Conservation (phyloP, 2,797 vertebrate genomes). For the Pangasius macronema region DNA sequence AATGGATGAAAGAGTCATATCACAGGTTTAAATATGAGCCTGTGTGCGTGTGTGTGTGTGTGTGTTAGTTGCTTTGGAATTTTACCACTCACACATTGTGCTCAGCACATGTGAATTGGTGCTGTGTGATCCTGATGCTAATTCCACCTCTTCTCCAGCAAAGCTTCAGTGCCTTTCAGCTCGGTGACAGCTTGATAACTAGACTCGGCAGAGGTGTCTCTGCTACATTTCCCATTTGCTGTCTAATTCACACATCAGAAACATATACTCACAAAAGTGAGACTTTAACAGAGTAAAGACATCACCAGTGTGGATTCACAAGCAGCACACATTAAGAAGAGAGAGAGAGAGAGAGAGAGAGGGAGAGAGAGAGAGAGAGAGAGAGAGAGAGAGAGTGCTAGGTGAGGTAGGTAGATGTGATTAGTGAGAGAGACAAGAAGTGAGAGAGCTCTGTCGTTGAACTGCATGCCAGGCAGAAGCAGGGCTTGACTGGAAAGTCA, state of each 20-base stretch:
- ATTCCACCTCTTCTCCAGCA: slow-evolving; percentile 68
- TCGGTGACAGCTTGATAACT: slow-evolving; percentile 77
- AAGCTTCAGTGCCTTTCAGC: slow-evolving; percentile 54
- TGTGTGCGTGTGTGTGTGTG: slow-evolving; percentile 48
- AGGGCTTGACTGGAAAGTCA: slow-evolving; percentile 87
- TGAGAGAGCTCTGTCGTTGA: slow-evolving; percentile 63
- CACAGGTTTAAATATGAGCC: slow-evolving; percentile 63
- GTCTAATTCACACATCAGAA: slow-evolving; percentile 80
- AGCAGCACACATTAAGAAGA: slow-evolving; percentile 38
- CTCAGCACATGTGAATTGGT: slow-evolving; percentile 62
- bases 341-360: slow-evolving; percentile 23
- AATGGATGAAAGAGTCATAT: slow-evolving; percentile 59
- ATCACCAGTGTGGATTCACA: slow-evolving; percentile 58
- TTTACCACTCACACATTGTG: slow-evolving; percentile 44
- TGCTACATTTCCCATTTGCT: slow-evolving; percentile 70
- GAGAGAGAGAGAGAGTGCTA: slow-evolving; percentile 39
- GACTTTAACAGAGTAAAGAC: slow-evolving; percentile 77
- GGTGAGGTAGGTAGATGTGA: slow-evolving; percentile 45
- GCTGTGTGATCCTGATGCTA: slow-evolving; percentile 69
- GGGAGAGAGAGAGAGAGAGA: slow-evolving; percentile 24
- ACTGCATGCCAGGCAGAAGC: slow-evolving; percentile 46
- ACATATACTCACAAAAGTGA: slow-evolving; percentile 66
- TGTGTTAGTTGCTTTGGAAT: slow-evolving; percentile 45
- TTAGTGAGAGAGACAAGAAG: slow-evolving; percentile 62
- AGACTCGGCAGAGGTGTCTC: slow-evolving; percentile 70